Evolutionary conservation across 2,797 vertebrate species (phyloP).

Genomic region (Falco berigora): DNA sequence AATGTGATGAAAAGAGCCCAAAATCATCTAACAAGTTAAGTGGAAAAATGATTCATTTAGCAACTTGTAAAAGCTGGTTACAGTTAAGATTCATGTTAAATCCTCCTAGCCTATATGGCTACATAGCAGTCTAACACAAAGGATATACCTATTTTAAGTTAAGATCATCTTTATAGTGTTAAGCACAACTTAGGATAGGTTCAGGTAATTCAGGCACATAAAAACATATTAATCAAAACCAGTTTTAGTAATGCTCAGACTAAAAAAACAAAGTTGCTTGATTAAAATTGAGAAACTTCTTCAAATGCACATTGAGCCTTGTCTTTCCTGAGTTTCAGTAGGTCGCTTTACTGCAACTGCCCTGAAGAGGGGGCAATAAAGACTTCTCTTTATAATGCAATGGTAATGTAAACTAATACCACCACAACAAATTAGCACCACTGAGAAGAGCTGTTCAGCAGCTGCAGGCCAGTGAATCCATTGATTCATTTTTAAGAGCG

Average conservation of each 20-base stretch:
- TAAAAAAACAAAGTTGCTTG: not conserved
- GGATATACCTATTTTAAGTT: not conserved
- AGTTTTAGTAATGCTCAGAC: not conserved
- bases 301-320: not conserved
- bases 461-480: not conserved
- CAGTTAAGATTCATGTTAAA: not conserved
- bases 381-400: not conserved
- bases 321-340: not conserved
- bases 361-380: not conserved
- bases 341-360: not conserved
- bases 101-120: not conserved
- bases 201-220: not conserved
- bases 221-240: not conserved
- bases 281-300: not conserved
- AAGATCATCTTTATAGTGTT: not conserved
- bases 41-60: not conserved
- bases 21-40: not conserved
- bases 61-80: not conserved
- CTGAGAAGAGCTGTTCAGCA: not conserved
- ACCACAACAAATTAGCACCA: not conserved
- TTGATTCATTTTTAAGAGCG: not conserved
- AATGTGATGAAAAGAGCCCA: not conserved
- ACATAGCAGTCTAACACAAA: not conserved
- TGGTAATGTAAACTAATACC: not conserved
- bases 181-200: not conserved